Evolutionary conservation across 2,888 invertebrate species (phyloP).

Genomic region (Tanaodytes sp.): DNA sequence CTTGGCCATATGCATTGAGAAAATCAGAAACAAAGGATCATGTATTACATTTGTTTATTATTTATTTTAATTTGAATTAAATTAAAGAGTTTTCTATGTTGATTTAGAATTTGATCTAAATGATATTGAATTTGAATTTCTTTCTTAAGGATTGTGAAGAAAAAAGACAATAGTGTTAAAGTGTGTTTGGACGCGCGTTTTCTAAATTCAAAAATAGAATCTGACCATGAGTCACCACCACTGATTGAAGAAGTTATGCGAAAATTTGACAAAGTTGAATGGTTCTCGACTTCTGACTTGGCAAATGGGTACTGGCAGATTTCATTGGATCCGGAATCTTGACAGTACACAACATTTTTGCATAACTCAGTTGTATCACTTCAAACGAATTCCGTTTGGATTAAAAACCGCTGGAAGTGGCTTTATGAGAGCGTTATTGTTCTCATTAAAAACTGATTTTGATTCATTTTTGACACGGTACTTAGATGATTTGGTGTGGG

Average conservation of each 20-base stretch:
- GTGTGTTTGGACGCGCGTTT: conserved; percentile 63
- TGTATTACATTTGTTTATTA: no score
- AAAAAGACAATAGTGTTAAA: conserved; percentile 49
- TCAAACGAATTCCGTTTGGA: not conserved
- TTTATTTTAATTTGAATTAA: no score
- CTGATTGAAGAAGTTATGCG: conserved; percentile 37
- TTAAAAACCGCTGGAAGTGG: not conserved
- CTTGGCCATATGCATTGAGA: no score
- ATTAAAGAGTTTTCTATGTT: no score
- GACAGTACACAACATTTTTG: not conserved
- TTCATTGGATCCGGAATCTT: not conserved
- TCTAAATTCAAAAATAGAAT: conserved; percentile 59
- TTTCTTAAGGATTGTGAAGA: conserved; percentile 57
- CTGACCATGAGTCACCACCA: conserved; percentile 58
- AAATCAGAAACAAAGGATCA: no score
- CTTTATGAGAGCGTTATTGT: conserved; percentile 41
- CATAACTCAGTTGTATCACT: not conserved
- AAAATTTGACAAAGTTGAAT: conserved; percentile 30
- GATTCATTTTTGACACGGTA: conserved; percentile 24
- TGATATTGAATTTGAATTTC: no score
- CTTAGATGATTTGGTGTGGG: conserved; percentile 24
- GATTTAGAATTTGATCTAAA: no score
- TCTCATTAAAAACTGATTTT: conserved; percentile 56
- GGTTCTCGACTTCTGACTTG: conserved; percentile 52
- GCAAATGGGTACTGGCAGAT: conserved; percentile 2